These are phyloP conservation scores for Dorcus hopei DNA, from an alignment of 2,888 invertebrate genomes.

Conservation along the genomic window DNA sequence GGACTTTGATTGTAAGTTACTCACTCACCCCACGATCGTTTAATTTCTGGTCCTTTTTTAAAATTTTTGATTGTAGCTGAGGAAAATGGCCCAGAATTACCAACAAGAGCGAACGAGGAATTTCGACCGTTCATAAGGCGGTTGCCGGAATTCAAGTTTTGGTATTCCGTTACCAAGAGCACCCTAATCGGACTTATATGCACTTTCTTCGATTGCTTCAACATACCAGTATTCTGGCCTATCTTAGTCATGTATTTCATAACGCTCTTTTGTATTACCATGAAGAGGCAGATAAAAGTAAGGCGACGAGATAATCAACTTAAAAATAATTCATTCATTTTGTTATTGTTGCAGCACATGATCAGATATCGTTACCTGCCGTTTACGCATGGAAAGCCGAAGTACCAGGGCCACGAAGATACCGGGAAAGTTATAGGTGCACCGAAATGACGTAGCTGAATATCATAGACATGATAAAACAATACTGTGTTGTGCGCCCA, in stretches of 20 bases:
- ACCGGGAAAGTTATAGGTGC: constrained; percentile 40
- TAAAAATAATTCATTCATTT: constrained; percentile 2
- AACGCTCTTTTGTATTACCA: constrained; percentile 95
- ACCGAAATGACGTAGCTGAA: constrained; percentile 47
- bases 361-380: constrained; percentile 98
- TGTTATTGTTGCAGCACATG: constrained; percentile 84
- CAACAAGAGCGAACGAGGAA: constrained; percentile 93
- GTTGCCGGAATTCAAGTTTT: constrained; percentile 99
- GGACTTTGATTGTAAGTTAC: constrained; percentile 79
- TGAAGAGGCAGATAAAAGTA: constrained; percentile 99
- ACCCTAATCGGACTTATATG: constrained; percentile 85
- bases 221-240: constrained; percentile 99
- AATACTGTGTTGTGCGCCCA: neutral
- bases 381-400: constrained; percentile 97
- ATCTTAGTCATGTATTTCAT: constrained; percentile 99
- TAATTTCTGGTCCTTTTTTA: neutral
- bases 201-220: constrained; percentile 96
- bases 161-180: constrained; percentile 95
- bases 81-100: constrained; percentile 86
- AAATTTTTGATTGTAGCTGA: constrained; percentile 57
- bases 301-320: constrained; percentile 42
- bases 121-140: constrained; percentile 96
- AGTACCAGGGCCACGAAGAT: constrained; percentile 72
- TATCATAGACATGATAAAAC: constrained; percentile 13
- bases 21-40: too few species aligned